phyloP scores from a whole-genome alignment of 2,797 vertebrate genomes.

The Lacerta bilineata region DNA sequence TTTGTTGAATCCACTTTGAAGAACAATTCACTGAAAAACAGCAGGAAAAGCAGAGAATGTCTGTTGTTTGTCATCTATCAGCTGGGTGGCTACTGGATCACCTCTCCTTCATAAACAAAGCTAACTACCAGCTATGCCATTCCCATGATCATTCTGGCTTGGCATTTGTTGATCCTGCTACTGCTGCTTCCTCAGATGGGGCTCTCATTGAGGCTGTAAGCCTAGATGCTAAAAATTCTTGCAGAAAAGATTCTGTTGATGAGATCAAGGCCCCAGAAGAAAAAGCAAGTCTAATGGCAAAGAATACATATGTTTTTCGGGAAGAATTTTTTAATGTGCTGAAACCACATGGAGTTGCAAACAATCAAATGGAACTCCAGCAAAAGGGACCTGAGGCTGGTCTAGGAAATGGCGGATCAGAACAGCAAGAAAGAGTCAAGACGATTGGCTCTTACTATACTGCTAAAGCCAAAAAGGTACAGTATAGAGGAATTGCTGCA shows the following conservation, averaged over 20 bases:
- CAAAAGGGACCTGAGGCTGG: conserved; percentile 45
- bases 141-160: neutral
- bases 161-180: neutral
- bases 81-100: conserved; percentile 89
- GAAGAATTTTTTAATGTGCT: conserved; percentile 81
- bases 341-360: conserved; percentile 76
- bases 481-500: conserved; percentile 16
- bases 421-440: conserved; percentile 31
- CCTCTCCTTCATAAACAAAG: conserved; percentile 82
- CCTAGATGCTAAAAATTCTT: neutral
- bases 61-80: conserved; percentile 76
- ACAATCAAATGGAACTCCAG: conserved; percentile 41
- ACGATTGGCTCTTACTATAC: neutral
- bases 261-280: neutral
- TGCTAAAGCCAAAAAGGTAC: conserved; percentile 74
- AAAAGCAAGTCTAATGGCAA: conserved; percentile 27
- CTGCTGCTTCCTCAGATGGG: conserved; percentile 7
- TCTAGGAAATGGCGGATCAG: conserved; percentile 1
- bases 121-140: conserved; percentile 74
- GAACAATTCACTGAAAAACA: conserved; percentile 8
- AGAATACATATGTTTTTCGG: conserved; percentile 79
- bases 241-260: neutral
- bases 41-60: conserved; percentile 75
- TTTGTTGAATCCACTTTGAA: neutral
- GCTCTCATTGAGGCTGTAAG: neutral